Percentiles rank a stretch among this genome's conserved stretches.
These are phyloP conservation scores for Lasaia peninsularis DNA, from an alignment of 1,140 invertebrate genomes.

Conservation along the genomic window DNA sequence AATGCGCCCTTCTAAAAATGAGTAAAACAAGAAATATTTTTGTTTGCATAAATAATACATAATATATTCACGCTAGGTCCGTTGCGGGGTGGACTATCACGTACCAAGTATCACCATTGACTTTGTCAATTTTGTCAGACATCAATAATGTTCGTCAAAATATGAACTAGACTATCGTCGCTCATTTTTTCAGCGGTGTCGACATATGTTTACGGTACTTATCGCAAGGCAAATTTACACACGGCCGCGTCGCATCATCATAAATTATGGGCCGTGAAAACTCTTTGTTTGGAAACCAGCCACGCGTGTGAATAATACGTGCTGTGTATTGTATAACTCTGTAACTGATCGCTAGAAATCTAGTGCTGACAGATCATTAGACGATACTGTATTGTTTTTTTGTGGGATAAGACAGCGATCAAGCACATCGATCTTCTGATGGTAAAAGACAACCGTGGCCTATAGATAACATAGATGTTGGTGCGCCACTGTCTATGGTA, in stretches of 20 bases:
- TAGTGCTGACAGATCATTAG: not conserved
- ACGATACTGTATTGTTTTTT: too few species aligned
- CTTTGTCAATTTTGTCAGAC: not conserved
- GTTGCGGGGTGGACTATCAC: too few species aligned
- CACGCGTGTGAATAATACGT: slow-evolving; percentile 46
- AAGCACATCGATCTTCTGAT: too few species aligned
- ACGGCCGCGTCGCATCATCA: slow-evolving; percentile 40
- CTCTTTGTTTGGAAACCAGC: slow-evolving; percentile 43
- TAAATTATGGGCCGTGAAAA: slow-evolving; percentile 43
- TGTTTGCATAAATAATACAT: too few species aligned
- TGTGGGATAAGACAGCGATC: too few species aligned
- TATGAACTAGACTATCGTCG: slow-evolving; percentile 2
- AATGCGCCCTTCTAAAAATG: too few species aligned
- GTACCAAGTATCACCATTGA: not conserved
- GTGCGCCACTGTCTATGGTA: too few species aligned
- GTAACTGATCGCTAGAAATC: slow-evolving; percentile 1
- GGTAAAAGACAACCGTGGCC: too few species aligned
- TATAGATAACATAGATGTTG: too few species aligned
- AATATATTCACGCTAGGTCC: too few species aligned
- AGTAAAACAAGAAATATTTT: too few species aligned
- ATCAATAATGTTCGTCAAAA: not conserved
- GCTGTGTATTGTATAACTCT: slow-evolving; percentile 3
- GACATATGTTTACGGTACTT: slow-evolving; percentile 32
- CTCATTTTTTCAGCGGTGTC: slow-evolving; percentile 15
- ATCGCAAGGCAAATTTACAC: slow-evolving; percentile 45